phyloP scores from a whole-genome alignment of 2,797 vertebrate species.

The Sorex maritimensis region DNA sequence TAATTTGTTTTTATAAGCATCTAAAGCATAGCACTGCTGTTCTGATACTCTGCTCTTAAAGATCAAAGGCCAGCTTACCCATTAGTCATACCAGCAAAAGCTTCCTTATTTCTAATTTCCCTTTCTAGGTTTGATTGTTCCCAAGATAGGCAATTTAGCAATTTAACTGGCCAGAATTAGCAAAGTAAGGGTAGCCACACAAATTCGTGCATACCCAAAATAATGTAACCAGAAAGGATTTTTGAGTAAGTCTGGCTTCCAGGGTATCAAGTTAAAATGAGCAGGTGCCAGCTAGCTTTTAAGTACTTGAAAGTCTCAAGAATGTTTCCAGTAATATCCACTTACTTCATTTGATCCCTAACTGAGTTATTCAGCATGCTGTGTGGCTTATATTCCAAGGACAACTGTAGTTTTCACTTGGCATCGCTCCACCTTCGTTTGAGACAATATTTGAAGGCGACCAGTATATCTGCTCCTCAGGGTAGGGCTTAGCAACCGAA shows the following conservation, averaged over 20 bases:
- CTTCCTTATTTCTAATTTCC: background rate
- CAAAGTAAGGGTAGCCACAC: too few species aligned
- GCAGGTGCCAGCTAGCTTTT: background rate
- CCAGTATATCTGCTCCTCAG: background rate
- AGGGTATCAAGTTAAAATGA: background rate
- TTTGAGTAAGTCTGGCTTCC: background rate
- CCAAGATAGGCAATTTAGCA: background rate
- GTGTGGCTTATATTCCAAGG: background rate
- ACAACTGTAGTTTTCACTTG: background rate
- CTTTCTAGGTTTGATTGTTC: background rate
- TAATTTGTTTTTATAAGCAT: background rate
- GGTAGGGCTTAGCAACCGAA: background rate
- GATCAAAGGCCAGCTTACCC: background rate
- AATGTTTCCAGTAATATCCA: background rate
- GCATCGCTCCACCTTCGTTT: background rate
- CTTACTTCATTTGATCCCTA: background rate
- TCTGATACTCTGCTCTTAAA: background rate
- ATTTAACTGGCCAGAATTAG: too few species aligned
- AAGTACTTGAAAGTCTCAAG: background rate
- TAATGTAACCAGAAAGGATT: too few species aligned
- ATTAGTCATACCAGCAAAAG: background rate
- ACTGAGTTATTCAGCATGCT: too few species aligned
- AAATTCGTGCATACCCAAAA: too few species aligned
- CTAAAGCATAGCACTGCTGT: too few species aligned
- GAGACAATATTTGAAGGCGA: background rate